A percentile compares a stretch with the other conserved stretches of the same genome.
Conservation (phyloP, 2,888 invertebrate genomes). For the Crossocerus cetratus region DNA sequence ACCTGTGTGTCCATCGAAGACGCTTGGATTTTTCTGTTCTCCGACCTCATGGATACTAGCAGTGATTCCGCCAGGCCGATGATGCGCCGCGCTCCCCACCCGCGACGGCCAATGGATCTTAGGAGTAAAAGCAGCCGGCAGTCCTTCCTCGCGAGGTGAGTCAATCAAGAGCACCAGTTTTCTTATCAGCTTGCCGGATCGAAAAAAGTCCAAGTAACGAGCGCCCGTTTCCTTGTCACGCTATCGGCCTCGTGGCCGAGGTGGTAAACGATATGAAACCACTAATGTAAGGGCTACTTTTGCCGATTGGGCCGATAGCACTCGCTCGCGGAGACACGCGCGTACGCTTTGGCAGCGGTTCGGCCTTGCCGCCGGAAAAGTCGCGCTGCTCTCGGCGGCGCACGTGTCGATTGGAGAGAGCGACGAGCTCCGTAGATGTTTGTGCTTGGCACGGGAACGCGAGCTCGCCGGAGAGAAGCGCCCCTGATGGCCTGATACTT, state of each 20-base stretch:
- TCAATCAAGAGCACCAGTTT: neutral
- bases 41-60: slow-evolving; percentile 42
- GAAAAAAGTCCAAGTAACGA: neutral
- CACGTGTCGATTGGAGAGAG: neutral
- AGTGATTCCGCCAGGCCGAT: neutral
- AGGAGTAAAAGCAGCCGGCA: neutral
- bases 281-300: no score
- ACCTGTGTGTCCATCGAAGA: slow-evolving; percentile 39
- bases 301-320: no score
- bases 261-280: no score
- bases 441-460: no score
- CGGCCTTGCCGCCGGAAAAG: neutral
- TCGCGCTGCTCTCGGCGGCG: neutral
- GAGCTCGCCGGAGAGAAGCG: no score
- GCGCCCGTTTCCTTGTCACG: neutral
- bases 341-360: neutral
- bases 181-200: neutral
- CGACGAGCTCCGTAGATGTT: neutral
- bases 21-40: slow-evolving; percentile 36
- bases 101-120: neutral
- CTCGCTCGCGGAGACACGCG: no score
- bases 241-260: no score
- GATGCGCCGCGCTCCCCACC: neutral
- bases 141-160: neutral
- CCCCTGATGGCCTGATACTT: no score